Evolutionary conservation across 2,888 invertebrate genomes (phyloP), one percentile per base, ranked within the genome.

Genomic region (Pristionchus entomophagus): DNA sequence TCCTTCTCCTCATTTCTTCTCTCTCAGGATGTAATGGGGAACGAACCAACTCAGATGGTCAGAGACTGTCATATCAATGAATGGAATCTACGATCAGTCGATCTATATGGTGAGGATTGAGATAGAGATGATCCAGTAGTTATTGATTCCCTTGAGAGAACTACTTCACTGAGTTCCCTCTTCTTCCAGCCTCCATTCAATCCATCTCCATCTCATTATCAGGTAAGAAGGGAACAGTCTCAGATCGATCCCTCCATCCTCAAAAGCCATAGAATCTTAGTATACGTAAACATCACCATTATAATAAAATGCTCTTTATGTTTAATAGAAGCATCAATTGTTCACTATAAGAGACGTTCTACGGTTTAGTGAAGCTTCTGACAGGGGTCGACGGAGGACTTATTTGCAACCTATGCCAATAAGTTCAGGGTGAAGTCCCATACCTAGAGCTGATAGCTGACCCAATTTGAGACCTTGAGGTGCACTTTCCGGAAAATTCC

Each of bases 131-230:
- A 10, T 69, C 2, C 0, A n/a, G n/a, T 22, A 22, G 32, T 4
- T 1, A 22, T 1, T 69, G 8, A 35, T 17, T 22, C 38, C 10
- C 10, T 81, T n/a, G 45, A 89, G 91, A 91, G 51, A 93, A 93
- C 87, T 93, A 89, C 86, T 93, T 93, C 86, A 83, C 87, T 26
- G 73, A 86, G 14, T 87, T 93, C 19, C 93, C 93, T 6, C 78
- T 85, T 12, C 88, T 93, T 14, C 93, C 93, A 0, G 87, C 87
- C 12, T 91, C 91, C 2, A 88, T 93, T 19, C 88, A 88, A 38
- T 89, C 90, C 0, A 87, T 93, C n/a, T 89, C 90, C 2, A 88
- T 93, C 26, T 89, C 93, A 26, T 87, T 93, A 1, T 41, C 35
- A 65, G 84, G 83, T 83, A 2, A 41, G 83, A 59, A 56, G n/a